Evolutionary conservation across 2,888 invertebrate genomes (phyloP).

Genomic region (Augochlorella aurata): DNA sequence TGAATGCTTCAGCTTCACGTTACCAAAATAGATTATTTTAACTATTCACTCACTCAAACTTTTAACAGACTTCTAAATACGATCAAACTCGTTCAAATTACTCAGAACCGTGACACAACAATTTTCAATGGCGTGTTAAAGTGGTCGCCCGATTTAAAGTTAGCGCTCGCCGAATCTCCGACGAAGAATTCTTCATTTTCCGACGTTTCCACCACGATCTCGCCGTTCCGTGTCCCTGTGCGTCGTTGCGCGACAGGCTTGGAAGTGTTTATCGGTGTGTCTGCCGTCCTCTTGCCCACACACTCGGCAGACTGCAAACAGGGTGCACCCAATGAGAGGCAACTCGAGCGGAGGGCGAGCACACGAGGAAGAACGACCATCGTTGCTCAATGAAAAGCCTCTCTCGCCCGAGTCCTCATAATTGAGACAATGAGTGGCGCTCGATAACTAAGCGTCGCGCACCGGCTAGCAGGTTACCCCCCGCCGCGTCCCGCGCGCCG

Average conservation of each 20-base stretch:
- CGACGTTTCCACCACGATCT: neutral
- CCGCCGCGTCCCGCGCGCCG: neutral
- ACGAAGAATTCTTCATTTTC: too few species aligned
- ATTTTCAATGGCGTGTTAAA: too few species aligned
- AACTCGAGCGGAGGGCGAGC: conserved; percentile 23
- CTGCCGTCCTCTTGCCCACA: neutral
- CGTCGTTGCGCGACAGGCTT: neutral
- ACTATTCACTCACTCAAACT: too few species aligned
- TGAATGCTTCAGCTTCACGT: too few species aligned
- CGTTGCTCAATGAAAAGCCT: conserved; percentile 48
- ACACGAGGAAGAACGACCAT: conserved; percentile 48
- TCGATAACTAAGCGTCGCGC: conserved; percentile 54
- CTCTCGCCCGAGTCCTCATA: conserved; percentile 59
- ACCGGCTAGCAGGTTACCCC: conserved; percentile 43
- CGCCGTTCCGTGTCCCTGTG: neutral
- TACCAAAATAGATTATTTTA: too few species aligned
- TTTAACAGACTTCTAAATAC: too few species aligned
- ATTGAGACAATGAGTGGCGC: conserved; percentile 62
- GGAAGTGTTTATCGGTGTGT: conserved; percentile 21
- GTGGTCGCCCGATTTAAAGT: too few species aligned
- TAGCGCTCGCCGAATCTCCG: too few species aligned
- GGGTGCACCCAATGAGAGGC: conserved; percentile 10
- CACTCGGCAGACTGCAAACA: conserved; percentile 22
- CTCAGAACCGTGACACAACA: too few species aligned
- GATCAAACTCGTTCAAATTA: too few species aligned